These are phyloP conservation scores for Pelobates fuscus DNA, from an alignment of 2,113 vertebrate genomes.

Conservation along the genomic window DNA sequence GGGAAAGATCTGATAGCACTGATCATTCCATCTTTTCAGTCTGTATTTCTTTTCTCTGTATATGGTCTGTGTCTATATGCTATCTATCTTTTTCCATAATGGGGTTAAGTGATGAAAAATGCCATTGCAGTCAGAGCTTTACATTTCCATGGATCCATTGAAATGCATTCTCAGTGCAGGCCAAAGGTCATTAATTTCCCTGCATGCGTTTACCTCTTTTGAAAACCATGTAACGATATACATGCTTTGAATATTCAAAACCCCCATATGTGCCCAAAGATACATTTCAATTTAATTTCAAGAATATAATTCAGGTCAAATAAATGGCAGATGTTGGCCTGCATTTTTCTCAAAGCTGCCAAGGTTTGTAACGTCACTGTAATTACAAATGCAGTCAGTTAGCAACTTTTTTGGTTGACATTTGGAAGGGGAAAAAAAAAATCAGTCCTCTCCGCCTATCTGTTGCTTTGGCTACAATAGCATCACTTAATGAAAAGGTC, in stretches of 20 bases:
- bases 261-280: conserved; percentile 23
- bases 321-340: conserved; percentile 41
- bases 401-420: conserved; percentile 35
- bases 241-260: neutral
- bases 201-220: neutral
- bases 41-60: too few relatives aligned
- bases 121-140: neutral
- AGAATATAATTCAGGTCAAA: conserved; percentile 43
- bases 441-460: conserved; percentile 18
- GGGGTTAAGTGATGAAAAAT: too few relatives aligned
- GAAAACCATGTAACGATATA: conserved; percentile 33
- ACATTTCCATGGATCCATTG: neutral
- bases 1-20: too few relatives aligned
- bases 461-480: conserved; percentile 20
- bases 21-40: too few relatives aligned
- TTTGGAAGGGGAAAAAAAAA: conserved; percentile 27
- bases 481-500: conserved; percentile 41
- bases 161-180: conserved; percentile 20
- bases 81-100: too few relatives aligned
- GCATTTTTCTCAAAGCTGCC: conserved; percentile 20
- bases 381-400: conserved; percentile 40
- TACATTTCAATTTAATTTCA: conserved; percentile 42
- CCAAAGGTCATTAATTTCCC: conserved; percentile 28
- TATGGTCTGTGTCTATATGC: too few relatives aligned
- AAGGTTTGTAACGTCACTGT: conserved; percentile 33